Conservation (phyloP, 2,888 invertebrate species). For the Phoenoteleia sp. region DNA sequence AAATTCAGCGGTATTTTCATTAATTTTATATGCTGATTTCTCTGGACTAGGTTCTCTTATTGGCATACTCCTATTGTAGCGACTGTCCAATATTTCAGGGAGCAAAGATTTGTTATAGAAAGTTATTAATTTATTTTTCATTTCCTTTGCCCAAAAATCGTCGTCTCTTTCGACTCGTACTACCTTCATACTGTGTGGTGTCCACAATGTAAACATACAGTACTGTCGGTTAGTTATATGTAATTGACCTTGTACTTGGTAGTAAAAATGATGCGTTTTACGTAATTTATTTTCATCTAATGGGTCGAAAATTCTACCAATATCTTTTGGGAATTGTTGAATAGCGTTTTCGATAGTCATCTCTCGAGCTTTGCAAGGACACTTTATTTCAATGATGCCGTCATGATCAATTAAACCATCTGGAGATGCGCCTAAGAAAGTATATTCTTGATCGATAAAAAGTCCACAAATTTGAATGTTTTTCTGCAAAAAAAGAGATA, state of each 20-base stretch:
- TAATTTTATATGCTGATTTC: no score
- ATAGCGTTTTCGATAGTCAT: neutral
- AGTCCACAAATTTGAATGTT: constrained; percentile 37
- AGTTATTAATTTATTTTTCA: neutral
- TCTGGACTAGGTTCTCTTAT: neutral
- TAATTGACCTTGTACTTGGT: neutral
- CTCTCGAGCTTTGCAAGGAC: neutral
- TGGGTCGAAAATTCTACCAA: neutral
- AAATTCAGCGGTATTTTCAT: no score
- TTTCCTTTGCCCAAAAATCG: neutral
- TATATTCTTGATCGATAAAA: constrained; percentile 13
- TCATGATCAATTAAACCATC: constrained; percentile 65
- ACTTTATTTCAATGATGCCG: constrained; percentile 63
- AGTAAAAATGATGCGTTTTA: no score
- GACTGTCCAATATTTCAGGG: neutral
- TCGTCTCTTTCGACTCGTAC: neutral
- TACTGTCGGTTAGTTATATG: neutral
- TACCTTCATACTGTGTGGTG: neutral
- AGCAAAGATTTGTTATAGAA: neutral
- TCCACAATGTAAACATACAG: neutral
- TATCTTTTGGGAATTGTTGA: neutral
- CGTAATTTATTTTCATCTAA: neutral
- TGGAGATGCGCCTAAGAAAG: constrained; percentile 48
- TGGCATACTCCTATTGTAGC: neutral
- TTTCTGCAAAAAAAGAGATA: neutral